phyloP scores from a whole-genome alignment of 2,797 vertebrate species.

The Hypotaenidia philippensis region DNA sequence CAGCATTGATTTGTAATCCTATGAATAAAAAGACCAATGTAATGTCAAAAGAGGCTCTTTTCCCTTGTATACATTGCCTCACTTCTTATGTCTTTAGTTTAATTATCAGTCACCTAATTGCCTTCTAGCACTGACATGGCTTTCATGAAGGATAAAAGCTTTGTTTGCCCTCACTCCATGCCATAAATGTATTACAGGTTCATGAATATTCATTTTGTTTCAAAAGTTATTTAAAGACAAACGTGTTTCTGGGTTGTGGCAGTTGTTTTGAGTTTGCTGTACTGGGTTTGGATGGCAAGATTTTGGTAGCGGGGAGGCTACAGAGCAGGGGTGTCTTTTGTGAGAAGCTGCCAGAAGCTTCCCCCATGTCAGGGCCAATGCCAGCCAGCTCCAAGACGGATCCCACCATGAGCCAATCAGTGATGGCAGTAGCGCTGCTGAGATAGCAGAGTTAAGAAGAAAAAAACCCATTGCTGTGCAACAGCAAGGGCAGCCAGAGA shows the following conservation, averaged over 20 bases:
- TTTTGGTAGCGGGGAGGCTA: too few species aligned
- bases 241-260: not conserved
- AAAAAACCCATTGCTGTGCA: too few species aligned
- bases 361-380: too few species aligned
- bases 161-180: not conserved
- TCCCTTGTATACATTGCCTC: not conserved
- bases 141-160: not conserved
- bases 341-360: too few species aligned
- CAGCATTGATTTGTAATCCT: not conserved
- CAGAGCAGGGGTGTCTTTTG: too few species aligned
- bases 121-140: not conserved
- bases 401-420: too few species aligned
- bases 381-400: too few species aligned
- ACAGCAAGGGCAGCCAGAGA: too few species aligned
- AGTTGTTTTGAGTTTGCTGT: not conserved
- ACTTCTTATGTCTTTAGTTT: not conserved
- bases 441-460: too few species aligned
- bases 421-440: too few species aligned
- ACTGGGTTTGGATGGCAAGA: too few species aligned
- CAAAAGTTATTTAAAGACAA: conserved; percentile 27
- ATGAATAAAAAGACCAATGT: not conserved
- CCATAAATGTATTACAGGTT: not conserved
- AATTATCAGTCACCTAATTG: not conserved
- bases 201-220: conserved; percentile 45
- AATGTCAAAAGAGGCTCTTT: not conserved